Evolutionary conservation across 2,888 invertebrate species (phyloP).

Genomic region (Drosophila sordidula): DNA sequence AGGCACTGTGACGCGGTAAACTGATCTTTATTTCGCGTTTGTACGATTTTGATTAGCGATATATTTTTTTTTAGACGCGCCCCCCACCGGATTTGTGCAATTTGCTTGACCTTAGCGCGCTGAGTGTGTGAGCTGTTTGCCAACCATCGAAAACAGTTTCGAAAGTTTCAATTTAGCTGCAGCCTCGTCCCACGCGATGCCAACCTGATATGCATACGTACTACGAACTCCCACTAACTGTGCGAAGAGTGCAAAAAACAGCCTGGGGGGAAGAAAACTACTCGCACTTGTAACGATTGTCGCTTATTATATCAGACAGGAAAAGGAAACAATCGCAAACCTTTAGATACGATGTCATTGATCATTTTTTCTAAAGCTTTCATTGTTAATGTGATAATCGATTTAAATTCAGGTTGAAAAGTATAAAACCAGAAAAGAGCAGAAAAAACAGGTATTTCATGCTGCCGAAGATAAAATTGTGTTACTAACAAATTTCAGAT

Average conservation of each 20-base stretch:
- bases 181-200: conserved; percentile 36
- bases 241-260: conserved; percentile 11
- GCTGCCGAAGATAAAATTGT: too few relatives aligned
- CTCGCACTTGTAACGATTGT: not conserved
- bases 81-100: conserved; percentile 60
- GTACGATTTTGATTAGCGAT: conserved; percentile 45
- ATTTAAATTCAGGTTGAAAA: too few relatives aligned
- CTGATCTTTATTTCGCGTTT: conserved; percentile 32
- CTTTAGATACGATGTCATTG: not conserved
- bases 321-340: conserved; percentile 45
- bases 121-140: conserved; percentile 51
- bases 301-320: conserved; percentile 31
- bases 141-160: conserved; percentile 50
- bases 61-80: conserved; percentile 46
- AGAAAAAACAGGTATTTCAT: too few relatives aligned
- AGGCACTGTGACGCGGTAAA: conserved; percentile 24
- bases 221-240: not conserved
- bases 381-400: too few relatives aligned
- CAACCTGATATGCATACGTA: conserved; percentile 39
- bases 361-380: not conserved
- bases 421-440: too few relatives aligned
- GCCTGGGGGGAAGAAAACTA: conserved; percentile 9
- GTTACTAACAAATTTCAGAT: too few relatives aligned
- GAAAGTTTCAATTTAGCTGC: conserved; percentile 49
- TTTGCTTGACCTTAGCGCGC: conserved; percentile 53